Evolutionary conservation across 1,140 invertebrate species (phyloP).

Genomic region (Hylaeus volcanicus): DNA sequence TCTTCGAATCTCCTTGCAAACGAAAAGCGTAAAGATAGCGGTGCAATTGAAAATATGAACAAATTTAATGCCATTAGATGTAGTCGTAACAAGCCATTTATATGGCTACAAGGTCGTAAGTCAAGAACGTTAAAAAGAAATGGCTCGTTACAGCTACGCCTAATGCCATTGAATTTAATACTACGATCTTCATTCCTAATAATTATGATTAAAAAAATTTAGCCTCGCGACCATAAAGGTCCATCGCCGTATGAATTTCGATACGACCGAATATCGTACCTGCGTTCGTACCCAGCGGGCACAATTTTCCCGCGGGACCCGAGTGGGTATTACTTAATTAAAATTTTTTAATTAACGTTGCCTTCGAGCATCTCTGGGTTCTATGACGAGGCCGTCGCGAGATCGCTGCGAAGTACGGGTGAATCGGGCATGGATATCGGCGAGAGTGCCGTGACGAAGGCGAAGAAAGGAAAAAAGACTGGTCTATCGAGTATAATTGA

Average conservation of each 20-base stretch:
- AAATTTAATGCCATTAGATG: too few species aligned
- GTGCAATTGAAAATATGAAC: too few species aligned
- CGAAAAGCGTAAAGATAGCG: too few species aligned
- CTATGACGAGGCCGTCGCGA: not conserved
- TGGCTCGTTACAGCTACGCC: too few species aligned
- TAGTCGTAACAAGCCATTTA: too few species aligned
- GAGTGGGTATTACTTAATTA: conserved; percentile 38
- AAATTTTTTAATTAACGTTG: conserved; percentile 34
- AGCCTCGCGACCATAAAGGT: conserved; percentile 16
- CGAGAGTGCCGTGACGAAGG: not conserved
- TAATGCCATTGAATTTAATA: too few species aligned
- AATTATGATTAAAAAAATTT: conserved; percentile 35
- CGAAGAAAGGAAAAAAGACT: not conserved
- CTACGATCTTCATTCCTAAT: not conserved
- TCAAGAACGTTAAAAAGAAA: too few species aligned
- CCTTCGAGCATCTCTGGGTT: too few species aligned
- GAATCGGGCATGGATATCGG: not conserved
- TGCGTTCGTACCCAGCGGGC: too few species aligned
- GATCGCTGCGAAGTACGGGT: not conserved
- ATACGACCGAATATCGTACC: conserved; percentile 3
- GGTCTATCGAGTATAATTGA: conserved; percentile 26
- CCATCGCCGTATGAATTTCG: conserved; percentile 27
- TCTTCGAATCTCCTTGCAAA: not conserved
- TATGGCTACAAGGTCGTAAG: too few species aligned
- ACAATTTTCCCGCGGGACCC: not conserved